Evolutionary conservation across 2,888 invertebrate species (phyloP), one percentile per base, ranked within the genome.

Genomic region (Dioctria linearis): DNA sequence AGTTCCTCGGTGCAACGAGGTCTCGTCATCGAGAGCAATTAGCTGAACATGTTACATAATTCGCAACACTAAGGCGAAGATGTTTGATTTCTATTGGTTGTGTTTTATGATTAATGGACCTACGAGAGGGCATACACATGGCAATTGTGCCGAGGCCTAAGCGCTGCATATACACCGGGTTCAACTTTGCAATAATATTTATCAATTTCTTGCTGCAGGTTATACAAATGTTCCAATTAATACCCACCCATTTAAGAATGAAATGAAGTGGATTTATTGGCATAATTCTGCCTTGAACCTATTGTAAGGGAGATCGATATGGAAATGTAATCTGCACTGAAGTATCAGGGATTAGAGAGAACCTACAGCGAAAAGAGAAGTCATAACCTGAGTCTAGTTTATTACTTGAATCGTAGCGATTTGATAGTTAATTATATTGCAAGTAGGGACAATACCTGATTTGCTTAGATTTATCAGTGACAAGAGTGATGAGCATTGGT

Each of bases 21-120:
- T 63, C 63, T 76, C 42, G n/a, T n/a, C n/a, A n/a, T 57, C 63
- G 49, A 76, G 49, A 63, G 76, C 76, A 76, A 76, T 76, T 76
- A 76, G 76, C 49, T 40, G 39, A 76, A 49, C 76, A 49, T 63
- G 76, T 76, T 76, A 49, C 76, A 76, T 76, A 76, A 76, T 76
- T 76, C 76, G 63, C 76, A 63, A 40, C 76, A 59, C 25, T 25
- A 49, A 42, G 42, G 57, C 25, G 57, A 75, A 59, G 73, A 75
- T 25, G 73, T 39, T 49, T 49, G 51, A 51, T 5, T 51, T 69
- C 11, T 11, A 49, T 51, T 51, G 25, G 61, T 39, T 25, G 61
- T 69, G 69, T 39, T 51, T 69, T 49, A 69, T 51, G 69, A 39
- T 51, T 69, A 69, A 69, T 54, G 11, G 39, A 8, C 69, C 69